phyloP scores from a whole-genome alignment of 2,888 invertebrate genomes.

The Cosmorhoe ocellata region DNA sequence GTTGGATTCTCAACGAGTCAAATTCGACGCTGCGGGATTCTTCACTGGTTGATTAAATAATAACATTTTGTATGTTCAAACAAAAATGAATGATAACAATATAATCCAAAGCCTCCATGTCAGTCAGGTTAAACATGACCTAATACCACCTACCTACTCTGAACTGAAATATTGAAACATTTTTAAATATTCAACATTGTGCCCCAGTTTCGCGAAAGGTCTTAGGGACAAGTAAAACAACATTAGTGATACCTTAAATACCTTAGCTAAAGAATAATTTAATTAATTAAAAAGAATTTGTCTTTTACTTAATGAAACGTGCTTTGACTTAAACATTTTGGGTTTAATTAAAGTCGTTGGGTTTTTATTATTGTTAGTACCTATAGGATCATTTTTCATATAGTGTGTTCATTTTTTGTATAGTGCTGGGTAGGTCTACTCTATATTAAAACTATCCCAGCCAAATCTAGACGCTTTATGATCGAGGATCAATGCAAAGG shows the following conservation, averaged over 20 bases:
- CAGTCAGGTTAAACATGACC: no score
- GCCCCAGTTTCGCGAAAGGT: conserved; percentile 19
- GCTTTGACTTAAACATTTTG: conserved; percentile 50
- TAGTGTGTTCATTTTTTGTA: not conserved
- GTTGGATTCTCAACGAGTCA: no score
- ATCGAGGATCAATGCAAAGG: no score
- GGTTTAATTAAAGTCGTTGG: conserved; percentile 50
- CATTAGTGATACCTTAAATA: conserved; percentile 48
- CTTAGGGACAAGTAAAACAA: conserved; percentile 49
- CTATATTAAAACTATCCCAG: no score
- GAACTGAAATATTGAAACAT: not conserved
- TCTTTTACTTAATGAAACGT: conserved; percentile 58
- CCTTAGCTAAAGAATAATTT: conserved; percentile 48
- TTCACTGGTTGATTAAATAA: no score
- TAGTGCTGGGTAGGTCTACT: no score
- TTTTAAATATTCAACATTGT: conserved; percentile 52
- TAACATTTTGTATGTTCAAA: no score
- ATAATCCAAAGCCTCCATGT: no score
- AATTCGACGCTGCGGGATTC: no score
- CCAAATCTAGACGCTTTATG: no score
- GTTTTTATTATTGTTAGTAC: conserved; percentile 23
- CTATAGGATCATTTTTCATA: conserved; percentile 12
- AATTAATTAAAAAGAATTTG: conserved; percentile 61
- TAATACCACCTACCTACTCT: no score
- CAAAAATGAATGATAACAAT: no score